phyloP scores from a whole-genome alignment of 2,888 invertebrate species.

The Morinoia aosen region DNA sequence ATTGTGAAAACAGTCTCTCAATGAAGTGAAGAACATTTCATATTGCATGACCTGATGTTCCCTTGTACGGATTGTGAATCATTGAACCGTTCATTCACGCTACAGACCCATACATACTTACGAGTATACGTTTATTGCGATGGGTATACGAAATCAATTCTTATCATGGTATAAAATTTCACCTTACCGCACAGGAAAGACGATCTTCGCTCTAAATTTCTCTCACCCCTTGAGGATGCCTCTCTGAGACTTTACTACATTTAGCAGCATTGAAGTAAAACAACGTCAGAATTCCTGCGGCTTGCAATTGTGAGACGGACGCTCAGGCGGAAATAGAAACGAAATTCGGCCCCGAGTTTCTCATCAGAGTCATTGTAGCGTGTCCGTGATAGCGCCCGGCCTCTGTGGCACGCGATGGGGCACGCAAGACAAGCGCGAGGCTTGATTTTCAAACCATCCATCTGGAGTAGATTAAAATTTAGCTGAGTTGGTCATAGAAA shows the following conservation, averaged over 20 bases:
- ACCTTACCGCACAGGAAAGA: not conserved
- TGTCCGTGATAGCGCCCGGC: not conserved
- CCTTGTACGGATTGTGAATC: too few species aligned
- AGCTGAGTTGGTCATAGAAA: not conserved
- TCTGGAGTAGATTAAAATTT: not conserved
- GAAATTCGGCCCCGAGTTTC: not conserved
- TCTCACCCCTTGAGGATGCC: not conserved
- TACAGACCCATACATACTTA: too few species aligned
- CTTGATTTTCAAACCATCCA: not conserved
- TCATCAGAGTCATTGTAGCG: constrained; percentile 4
- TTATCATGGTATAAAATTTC: not conserved
- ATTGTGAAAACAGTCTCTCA: too few species aligned
- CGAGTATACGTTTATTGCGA: too few species aligned
- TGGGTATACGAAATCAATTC: not conserved
- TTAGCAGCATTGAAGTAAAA: not conserved
- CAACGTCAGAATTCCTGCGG: not conserved
- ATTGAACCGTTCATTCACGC: too few species aligned
- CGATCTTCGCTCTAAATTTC: not conserved
- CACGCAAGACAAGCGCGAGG: not conserved
- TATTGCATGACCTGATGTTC: too few species aligned
- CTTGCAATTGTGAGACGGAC: not conserved
- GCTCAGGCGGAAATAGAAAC: not conserved
- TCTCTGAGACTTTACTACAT: not conserved
- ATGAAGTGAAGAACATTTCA: too few species aligned
- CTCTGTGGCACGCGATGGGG: not conserved